Percentiles rank a stretch among this genome's conserved stretches.
Evolutionary conservation across 2,888 invertebrate genomes (phyloP).

Genomic region (Dione juno): DNA sequence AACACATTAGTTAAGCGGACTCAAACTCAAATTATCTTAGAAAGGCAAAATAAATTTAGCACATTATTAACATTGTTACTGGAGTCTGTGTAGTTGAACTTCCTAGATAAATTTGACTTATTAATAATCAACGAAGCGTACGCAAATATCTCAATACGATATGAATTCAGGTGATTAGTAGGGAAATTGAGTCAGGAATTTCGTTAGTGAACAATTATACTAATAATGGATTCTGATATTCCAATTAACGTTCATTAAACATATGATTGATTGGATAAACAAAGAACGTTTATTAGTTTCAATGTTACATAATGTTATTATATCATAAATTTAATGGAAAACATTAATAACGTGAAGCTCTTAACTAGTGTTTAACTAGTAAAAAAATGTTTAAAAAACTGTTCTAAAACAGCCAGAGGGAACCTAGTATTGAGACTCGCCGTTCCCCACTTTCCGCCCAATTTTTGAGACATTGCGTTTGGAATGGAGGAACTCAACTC

Average conservation of each 20-base stretch:
- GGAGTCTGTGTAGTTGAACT: constrained; percentile 40
- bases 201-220: constrained; percentile 27
- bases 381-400: too few species aligned
- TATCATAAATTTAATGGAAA: too few species aligned
- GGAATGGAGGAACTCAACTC: too few species aligned
- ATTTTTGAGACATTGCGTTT: too few species aligned
- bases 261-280: constrained; percentile 5
- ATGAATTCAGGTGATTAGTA: constrained; percentile 57
- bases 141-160: constrained; percentile 51
- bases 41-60: constrained; percentile 44
- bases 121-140: constrained; percentile 52
- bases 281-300: neutral
- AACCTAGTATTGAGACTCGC: too few species aligned
- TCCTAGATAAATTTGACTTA: constrained; percentile 46
- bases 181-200: constrained; percentile 48
- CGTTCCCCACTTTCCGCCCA: too few species aligned
- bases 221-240: constrained; percentile 25
- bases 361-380: too few species aligned
- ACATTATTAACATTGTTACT: constrained; percentile 48
- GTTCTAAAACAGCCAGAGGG: too few species aligned
- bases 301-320: neutral
- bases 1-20: constrained; percentile 40
- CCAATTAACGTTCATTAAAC: constrained; percentile 20
- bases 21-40: constrained; percentile 43
- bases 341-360: too few species aligned